These are phyloP conservation scores for Phrynocephalus guinanensis DNA, from an alignment of 2,797 vertebrate genomes.

Conservation along the genomic window DNA sequence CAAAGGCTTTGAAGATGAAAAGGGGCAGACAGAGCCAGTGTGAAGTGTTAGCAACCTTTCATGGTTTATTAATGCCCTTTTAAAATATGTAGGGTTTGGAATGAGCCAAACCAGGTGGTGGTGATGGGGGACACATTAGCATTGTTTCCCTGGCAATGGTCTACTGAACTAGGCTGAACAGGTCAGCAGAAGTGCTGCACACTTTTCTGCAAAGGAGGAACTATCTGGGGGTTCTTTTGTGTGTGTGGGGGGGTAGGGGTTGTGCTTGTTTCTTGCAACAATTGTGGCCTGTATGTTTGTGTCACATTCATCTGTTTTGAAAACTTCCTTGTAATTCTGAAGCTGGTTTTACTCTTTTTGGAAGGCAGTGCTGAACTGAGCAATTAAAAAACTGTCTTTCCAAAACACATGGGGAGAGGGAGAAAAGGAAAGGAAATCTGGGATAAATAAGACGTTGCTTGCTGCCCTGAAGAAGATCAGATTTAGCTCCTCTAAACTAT, in stretches of 20 bases:
- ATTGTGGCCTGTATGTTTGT: background rate
- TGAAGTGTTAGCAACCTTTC: conserved; percentile 47
- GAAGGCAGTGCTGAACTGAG: background rate
- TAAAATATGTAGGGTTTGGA: conserved; percentile 33
- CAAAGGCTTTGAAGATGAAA: conserved; percentile 67
- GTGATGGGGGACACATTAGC: background rate
- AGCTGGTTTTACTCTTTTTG: background rate
- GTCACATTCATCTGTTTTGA: background rate
- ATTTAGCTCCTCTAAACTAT: background rate
- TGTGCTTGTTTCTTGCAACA: background rate
- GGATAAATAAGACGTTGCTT: background rate
- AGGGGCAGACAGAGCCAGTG: conserved; percentile 44
- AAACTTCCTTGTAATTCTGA: background rate
- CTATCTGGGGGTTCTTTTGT: background rate
- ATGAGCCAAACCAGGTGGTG: conserved; percentile 29
- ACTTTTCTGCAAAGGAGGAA: conserved; percentile 32
- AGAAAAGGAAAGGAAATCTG: background rate
- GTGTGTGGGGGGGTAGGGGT: too few species aligned
- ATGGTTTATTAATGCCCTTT: conserved; percentile 71
- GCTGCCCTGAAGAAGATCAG: background rate
- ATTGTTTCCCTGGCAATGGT: background rate
- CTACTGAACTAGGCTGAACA: background rate
- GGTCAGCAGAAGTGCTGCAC: fast-evolving
- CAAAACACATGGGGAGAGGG: background rate
- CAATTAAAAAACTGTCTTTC: background rate